A percentile compares a stretch with the other conserved stretches of the same genome.
phyloP scores from a whole-genome alignment of 2,113 vertebrate species.

The Tricholaema leucomelas region DNA sequence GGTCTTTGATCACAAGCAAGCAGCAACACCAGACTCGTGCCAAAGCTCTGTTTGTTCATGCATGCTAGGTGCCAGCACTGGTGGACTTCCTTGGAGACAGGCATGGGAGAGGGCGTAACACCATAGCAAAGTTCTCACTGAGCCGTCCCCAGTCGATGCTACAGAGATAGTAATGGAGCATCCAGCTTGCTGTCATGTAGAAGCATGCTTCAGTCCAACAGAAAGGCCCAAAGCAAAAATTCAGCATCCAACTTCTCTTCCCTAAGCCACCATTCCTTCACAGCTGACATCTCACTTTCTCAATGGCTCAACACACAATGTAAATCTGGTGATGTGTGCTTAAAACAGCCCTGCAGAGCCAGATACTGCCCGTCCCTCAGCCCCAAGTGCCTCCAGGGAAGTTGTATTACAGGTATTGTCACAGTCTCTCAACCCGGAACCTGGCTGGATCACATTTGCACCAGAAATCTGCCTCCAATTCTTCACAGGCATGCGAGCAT shows the following conservation, averaged over 20 bases:
- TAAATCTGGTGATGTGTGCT: background rate
- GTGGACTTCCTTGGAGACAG: conserved; percentile 19
- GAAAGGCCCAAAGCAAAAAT: background rate
- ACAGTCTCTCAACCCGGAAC: background rate
- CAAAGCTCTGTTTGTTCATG: conserved; percentile 47
- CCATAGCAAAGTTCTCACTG: background rate
- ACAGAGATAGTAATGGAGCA: background rate
- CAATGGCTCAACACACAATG: background rate
- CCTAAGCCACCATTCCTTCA: background rate
- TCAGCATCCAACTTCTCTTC: background rate
- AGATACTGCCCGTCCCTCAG: background rate
- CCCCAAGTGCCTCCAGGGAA: background rate
- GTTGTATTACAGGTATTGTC: background rate
- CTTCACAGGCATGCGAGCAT: background rate
- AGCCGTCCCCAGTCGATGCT: background rate
- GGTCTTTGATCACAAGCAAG: conserved; percentile 39
- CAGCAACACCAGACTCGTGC: background rate
- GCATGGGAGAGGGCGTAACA: background rate
- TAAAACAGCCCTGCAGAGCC: background rate
- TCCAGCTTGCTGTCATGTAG: background rate
- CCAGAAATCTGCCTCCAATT: background rate
- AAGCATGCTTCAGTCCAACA: background rate
- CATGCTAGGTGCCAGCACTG: background rate
- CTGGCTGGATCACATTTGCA: background rate
- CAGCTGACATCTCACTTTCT: background rate